phyloP scores from a whole-genome alignment of 1,140 invertebrate genomes.

The Plodia interpunctella region DNA sequence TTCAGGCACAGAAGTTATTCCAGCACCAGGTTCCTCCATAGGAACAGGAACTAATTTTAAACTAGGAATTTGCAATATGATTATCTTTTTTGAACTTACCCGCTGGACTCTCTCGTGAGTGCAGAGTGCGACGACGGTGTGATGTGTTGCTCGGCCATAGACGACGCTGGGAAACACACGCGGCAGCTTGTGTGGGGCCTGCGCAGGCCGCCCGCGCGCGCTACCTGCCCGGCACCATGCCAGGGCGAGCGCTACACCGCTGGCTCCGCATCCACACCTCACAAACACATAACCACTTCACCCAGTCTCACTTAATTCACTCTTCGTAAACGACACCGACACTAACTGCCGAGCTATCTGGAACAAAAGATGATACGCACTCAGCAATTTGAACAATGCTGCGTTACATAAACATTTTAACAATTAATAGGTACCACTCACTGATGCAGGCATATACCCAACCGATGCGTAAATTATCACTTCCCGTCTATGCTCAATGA shows the following conservation, averaged over 20 bases:
- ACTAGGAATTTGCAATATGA: too few relatives aligned
- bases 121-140: conserved; percentile 76
- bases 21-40: too few relatives aligned
- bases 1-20: too few relatives aligned
- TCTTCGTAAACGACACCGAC: conserved; percentile 20
- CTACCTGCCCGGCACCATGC: conserved; percentile 76
- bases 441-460: conserved; percentile 30
- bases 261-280: conserved; percentile 53
- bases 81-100: conserved; percentile 36
- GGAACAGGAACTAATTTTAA: too few relatives aligned
- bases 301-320: conserved; percentile 34
- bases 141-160: conserved; percentile 77
- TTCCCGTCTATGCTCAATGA: neutral
- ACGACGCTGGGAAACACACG: conserved; percentile 73
- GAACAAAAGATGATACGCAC: conserved; percentile 64
- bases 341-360: conserved; percentile 52
- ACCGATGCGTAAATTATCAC: conserved; percentile 10
- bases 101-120: conserved; percentile 76
- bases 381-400: conserved; percentile 61
- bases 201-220: conserved; percentile 74
- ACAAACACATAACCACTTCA: conserved; percentile 49
- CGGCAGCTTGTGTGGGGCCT: conserved; percentile 73
- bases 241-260: conserved; percentile 63
- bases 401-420: conserved; percentile 74
- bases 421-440: conserved; percentile 45